Conservation (phyloP, 2,888 invertebrate genomes). For the Amorpha juglandis region DNA sequence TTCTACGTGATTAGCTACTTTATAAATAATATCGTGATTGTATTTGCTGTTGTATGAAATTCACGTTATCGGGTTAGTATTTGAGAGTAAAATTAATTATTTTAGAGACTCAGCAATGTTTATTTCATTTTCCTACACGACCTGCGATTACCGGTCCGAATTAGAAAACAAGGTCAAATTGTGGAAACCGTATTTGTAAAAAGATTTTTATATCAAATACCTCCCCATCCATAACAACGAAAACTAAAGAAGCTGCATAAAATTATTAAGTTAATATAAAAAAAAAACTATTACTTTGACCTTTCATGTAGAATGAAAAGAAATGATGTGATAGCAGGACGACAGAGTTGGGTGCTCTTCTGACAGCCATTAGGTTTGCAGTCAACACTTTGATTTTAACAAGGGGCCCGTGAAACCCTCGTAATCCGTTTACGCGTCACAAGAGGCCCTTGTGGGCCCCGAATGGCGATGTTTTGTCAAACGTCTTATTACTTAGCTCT, state of each 20-base stretch:
- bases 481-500: slow-evolving; percentile 58
- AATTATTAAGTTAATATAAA: neutral
- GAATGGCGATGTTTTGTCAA: slow-evolving; percentile 64
- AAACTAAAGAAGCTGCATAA: neutral
- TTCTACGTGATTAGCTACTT: neutral
- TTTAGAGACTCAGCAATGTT: too few relatives aligned
- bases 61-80: too few relatives aligned
- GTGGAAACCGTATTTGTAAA: too few relatives aligned
- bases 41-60: too few relatives aligned
- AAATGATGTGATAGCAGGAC: slow-evolving; percentile 26
- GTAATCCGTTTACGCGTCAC: slow-evolving; percentile 73
- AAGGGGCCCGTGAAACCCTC: slow-evolving; percentile 62
- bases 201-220: too few relatives aligned
- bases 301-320: neutral
- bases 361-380: slow-evolving; percentile 66
- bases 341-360: slow-evolving; percentile 32
- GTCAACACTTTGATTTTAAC: slow-evolving; percentile 76
- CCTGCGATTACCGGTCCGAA: too few relatives aligned
- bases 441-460: slow-evolving; percentile 57
- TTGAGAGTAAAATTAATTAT: too few relatives aligned
- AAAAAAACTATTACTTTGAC: slow-evolving; percentile 13
- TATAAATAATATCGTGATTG: too few relatives aligned
- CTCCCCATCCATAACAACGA: neutral
- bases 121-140: too few relatives aligned
- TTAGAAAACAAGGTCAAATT: too few relatives aligned